Conservation (phyloP, 2,113 vertebrate species). For the Protobothrops mucrosquamatus region DNA sequence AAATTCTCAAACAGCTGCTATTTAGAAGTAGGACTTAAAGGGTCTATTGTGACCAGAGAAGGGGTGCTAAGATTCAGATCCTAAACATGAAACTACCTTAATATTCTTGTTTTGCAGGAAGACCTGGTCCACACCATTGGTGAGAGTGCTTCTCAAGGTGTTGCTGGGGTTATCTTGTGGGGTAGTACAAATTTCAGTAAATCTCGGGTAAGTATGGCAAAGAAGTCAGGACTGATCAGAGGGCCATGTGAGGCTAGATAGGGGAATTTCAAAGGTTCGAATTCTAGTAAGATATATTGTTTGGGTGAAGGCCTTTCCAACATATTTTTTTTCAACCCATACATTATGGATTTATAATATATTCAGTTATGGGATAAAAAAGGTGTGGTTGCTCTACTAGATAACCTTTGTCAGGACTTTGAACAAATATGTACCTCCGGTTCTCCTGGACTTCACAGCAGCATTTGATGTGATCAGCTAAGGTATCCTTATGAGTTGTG, state of each 20-base stretch:
- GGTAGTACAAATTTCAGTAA: slow-evolving; percentile 58
- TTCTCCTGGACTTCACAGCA: neutral
- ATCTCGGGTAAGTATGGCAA: slow-evolving; percentile 65
- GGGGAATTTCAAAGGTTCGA: neutral
- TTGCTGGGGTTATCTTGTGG: slow-evolving; percentile 73
- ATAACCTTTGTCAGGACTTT: neutral
- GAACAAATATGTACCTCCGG: neutral
- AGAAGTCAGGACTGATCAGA: neutral
- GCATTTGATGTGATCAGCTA: neutral
- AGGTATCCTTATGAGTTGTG: neutral
- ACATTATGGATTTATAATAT: neutral
- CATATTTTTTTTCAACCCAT: neutral
- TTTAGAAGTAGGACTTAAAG: neutral
- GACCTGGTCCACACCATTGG: slow-evolving; percentile 72
- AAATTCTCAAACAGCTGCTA: neutral
- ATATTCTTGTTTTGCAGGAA: slow-evolving; percentile 55
- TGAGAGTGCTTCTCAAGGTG: slow-evolving; percentile 71
- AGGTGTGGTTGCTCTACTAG: neutral
- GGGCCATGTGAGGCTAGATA: neutral
- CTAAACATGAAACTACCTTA: neutral
- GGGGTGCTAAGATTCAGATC: neutral
- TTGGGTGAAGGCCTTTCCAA: neutral
- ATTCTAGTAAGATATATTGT: neutral
- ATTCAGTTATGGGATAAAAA: neutral
- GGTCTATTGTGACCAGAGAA: neutral